Evolutionary conservation across 2,888 invertebrate genomes (phyloP), one percentile per base, ranked within the genome.

Genomic region (Malachius bipustulatus): DNA sequence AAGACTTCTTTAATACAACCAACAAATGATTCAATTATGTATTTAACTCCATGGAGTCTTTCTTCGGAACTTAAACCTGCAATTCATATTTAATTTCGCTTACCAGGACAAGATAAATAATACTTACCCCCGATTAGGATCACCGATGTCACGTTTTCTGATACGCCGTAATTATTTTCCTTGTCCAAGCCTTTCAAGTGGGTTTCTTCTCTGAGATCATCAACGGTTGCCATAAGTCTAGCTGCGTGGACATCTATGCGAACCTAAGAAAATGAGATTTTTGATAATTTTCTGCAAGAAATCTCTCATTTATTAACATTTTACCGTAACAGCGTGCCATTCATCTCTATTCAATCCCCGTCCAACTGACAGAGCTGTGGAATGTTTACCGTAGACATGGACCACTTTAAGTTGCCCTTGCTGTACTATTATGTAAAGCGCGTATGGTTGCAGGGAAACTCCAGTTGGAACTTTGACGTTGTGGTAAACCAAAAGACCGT

Each of bases 381-480:
- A 75, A 56, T 82, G 81, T 57, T 88, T 87, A 3, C 88, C 88
- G 57, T 88, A 89, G 14, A 89, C 87, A 58, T 90, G 89, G 4
- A 89, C 88, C 36, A 90, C 85, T 70, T 89, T 89, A 11, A 90
- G 65, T 63, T 88, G 85, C 11, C 89, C 90, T 57, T 89, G 89
- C 59, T 89, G 88, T 13, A 90, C 84, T 53, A 89, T 89, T 24
- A 90, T 82, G 59, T 90, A 90, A 12, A 90, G 66, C 30, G 90
- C 90, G 55, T 90, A 90, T 0, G 88, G 87, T 49, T 85, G 84
- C 57, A 89, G 72, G 52, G 76, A 73, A 37, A 72, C 65, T 40
- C 81, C 79, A 34, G 80, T 75, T 4, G 85, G 85, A 57, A 87
- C 83, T 60, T 87, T 85, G 14, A 89, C 87, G 56, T 89, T 88